phyloP scores from a whole-genome alignment of 2,113 vertebrate genomes.

The Elachura formosa region DNA sequence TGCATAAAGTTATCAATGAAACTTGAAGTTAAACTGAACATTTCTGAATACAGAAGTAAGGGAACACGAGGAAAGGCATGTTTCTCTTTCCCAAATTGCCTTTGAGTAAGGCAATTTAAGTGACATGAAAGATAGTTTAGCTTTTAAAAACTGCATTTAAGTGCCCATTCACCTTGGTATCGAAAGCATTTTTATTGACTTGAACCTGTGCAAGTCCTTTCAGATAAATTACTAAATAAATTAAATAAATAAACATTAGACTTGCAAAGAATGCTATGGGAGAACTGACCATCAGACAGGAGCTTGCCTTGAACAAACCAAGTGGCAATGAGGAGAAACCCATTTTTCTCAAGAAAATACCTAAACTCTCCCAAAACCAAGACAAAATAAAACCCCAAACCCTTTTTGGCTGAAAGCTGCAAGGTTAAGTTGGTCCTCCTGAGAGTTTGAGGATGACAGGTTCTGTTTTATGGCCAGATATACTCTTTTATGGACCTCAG shows the following conservation, averaged over 20 bases:
- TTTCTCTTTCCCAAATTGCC: background rate
- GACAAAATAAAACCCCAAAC: background rate
- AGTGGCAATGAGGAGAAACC: background rate
- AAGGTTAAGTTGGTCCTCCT: background rate
- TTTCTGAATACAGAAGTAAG: slow-evolving; percentile 17
- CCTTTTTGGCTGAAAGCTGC: background rate
- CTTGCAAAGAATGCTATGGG: background rate
- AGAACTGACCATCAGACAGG: background rate
- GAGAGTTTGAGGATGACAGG: background rate
- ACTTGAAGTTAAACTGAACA: background rate
- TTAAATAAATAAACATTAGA: background rate
- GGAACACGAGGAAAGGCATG: background rate
- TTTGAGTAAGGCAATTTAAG: background rate
- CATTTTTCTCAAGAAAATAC: background rate
- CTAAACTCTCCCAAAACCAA: background rate
- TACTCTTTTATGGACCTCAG: background rate
- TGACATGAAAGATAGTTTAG: background rate
- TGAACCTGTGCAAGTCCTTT: background rate
- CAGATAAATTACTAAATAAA: slow-evolving; percentile 1
- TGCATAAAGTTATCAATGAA: slow-evolving; percentile 15
- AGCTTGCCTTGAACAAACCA: background rate
- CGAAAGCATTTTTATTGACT: background rate
- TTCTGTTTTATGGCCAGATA: background rate
- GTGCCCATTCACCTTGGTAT: background rate
- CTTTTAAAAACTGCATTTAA: background rate